Conservation (phyloP, 1,140 invertebrate genomes). For the Achatina immaculata region DNA sequence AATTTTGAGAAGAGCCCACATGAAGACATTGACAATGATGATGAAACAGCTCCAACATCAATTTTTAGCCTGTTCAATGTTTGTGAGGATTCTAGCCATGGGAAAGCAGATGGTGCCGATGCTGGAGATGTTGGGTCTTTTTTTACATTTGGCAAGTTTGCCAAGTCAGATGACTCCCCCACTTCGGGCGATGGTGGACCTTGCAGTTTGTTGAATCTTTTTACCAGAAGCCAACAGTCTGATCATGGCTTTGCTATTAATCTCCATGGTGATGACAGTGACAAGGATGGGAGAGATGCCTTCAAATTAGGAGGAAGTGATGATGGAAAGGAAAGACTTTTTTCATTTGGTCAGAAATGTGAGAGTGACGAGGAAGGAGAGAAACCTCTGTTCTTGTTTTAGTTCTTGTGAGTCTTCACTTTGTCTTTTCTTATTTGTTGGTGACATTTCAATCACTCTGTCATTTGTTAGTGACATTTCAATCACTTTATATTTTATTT, state of each 20-base stretch:
- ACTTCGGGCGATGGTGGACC: background rate
- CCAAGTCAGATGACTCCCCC: background rate
- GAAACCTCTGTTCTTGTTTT: constrained; percentile 13
- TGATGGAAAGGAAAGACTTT: background rate
- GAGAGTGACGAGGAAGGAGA: constrained; percentile 4
- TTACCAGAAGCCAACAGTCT: background rate
- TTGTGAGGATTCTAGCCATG: background rate
- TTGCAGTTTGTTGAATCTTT: background rate
- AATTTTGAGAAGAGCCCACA: background rate
- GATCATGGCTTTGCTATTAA: background rate
- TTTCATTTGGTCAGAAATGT: background rate
- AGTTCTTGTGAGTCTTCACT: background rate
- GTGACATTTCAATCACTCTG: no score
- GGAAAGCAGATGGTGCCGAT: background rate
- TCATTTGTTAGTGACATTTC: no score
- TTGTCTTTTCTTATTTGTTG: background rate
- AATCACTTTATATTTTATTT: no score
- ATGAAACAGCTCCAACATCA: background rate
- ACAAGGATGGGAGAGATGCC: background rate
- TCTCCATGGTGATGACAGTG: background rate
- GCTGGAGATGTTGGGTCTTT: background rate
- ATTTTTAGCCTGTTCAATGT: background rate
- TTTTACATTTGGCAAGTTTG: constrained; percentile 5
- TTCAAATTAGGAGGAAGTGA: background rate
- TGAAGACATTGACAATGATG: background rate